Evolutionary conservation across 2,797 vertebrate species (phyloP), one percentile per base, ranked within the genome.

Genomic region (Rhincodon typus): DNA sequence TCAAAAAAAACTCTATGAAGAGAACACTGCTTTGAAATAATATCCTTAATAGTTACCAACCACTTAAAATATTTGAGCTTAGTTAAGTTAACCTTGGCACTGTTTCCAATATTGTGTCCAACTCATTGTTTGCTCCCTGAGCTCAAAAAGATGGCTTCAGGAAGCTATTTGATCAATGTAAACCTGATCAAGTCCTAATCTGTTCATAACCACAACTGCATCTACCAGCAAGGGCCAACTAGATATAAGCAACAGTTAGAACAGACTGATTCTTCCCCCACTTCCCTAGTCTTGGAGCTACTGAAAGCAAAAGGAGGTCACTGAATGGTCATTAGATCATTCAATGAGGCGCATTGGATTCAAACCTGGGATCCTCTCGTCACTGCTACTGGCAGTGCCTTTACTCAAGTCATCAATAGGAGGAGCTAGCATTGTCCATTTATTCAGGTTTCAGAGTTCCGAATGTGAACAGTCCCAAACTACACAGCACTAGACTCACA

Each of bases 401-500:
- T 97, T 95, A 0, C 96, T 96, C 96, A 97, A 72, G 57, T 96
- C 97, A 96, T 97, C 93, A 95, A 96, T 96, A 96, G 97, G 96
- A 96, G 38, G 38, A 38, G 21, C 19, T 23, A 6, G 1, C 97
- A 96, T 96, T 96, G 96, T 96, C 97, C 97, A 97, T 97, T 97
- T 97, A 97, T 66, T 97, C 95, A 90, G 97, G 97, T 97, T 91
- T 96, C 97, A 97, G 97, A 97, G 96, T 97, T 96, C 97, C 96
- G 96, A 97, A 96, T 96, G 97, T 97, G 97, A 97, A 97, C 97
- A 97, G 97, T 95, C 97, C 97, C 96, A 97, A 97, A 97, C 97
- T 98, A 98, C 96, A 98, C 98, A 97, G 97, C 97, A 98, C 97
- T 97, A 97, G 97, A 97, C 96, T 97, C 97, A 96, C 67, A 98